A percentile compares a stretch with the other conserved stretches of the same genome.
These are phyloP conservation scores for Lacerta agilis DNA, from an alignment of 2,797 vertebrate genomes.

Conservation along the genomic window DNA sequence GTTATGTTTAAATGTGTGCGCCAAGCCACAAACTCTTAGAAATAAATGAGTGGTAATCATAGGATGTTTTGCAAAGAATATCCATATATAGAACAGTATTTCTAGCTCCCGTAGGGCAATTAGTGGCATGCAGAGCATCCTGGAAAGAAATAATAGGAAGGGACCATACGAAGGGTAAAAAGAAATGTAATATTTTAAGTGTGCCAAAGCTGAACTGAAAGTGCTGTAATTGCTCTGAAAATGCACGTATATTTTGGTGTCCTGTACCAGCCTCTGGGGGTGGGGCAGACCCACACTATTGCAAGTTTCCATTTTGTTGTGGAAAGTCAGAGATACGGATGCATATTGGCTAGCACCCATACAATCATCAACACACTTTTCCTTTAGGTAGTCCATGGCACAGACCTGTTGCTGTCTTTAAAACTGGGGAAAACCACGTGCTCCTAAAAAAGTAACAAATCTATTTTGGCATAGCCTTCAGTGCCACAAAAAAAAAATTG, in stretches of 20 bases:
- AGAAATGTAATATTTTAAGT: background rate
- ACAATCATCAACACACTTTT: background rate
- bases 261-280: background rate
- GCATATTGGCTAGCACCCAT: background rate
- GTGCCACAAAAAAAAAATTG: background rate
- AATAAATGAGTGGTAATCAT: background rate
- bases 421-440: background rate
- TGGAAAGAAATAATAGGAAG: background rate
- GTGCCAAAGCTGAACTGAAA: background rate
- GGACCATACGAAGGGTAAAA: background rate
- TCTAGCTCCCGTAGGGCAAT: background rate
- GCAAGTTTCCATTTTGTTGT: background rate
- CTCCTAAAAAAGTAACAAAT: background rate
- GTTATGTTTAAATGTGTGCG: conserved; percentile 8
- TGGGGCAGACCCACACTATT: background rate
- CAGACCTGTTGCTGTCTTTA: background rate
- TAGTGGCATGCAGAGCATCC: background rate
- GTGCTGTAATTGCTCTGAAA: background rate
- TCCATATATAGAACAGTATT: background rate
- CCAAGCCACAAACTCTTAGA: conserved; percentile 17
- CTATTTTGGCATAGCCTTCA: background rate
- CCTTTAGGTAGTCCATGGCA: background rate
- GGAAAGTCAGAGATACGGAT: background rate
- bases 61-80: background rate
- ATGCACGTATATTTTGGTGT: background rate